Percentiles rank a stretch among this genome's conserved stretches.
Conservation (phyloP, 2,797 vertebrate species). For the Calcarius lapponicus region DNA sequence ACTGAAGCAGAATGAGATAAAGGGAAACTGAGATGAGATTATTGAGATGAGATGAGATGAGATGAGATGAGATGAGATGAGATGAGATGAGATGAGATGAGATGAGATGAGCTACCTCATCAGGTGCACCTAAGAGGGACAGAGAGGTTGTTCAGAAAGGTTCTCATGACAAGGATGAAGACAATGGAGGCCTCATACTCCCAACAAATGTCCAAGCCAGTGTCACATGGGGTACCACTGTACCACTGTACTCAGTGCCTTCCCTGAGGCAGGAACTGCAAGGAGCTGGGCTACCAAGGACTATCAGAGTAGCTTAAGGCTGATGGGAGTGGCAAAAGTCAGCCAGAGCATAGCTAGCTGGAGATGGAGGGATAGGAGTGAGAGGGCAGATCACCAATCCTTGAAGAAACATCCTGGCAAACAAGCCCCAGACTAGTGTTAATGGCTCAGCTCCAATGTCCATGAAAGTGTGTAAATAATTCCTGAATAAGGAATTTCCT, state of each 20-base stretch:
- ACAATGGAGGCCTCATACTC: not conserved
- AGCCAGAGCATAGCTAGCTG: not conserved
- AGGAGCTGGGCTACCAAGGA: not conserved
- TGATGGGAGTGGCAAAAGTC: not conserved
- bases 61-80: not conserved
- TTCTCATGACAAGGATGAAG: not conserved
- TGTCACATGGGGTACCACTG: fast-evolving
- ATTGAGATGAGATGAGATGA: not conserved
- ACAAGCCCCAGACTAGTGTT: not conserved
- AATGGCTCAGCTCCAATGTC: conserved; percentile 13
- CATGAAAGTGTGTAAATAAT: not conserved
- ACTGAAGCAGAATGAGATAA: not conserved
- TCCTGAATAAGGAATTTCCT: not conserved
- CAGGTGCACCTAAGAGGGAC: not conserved
- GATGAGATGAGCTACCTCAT: not conserved
- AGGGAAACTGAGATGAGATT: not conserved
- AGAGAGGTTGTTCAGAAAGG: not conserved
- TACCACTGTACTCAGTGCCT: not conserved
- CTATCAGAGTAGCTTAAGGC: not conserved
- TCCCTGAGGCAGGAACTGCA: not conserved
- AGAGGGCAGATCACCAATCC: not conserved
- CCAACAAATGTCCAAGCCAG: not conserved
- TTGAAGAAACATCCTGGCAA: not conserved
- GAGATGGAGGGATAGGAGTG: not conserved
- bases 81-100: not conserved